Evolutionary conservation across 2,888 invertebrate species (phyloP), one percentile per base, ranked within the genome.

Genomic region (Copidosoma aretas): DNA sequence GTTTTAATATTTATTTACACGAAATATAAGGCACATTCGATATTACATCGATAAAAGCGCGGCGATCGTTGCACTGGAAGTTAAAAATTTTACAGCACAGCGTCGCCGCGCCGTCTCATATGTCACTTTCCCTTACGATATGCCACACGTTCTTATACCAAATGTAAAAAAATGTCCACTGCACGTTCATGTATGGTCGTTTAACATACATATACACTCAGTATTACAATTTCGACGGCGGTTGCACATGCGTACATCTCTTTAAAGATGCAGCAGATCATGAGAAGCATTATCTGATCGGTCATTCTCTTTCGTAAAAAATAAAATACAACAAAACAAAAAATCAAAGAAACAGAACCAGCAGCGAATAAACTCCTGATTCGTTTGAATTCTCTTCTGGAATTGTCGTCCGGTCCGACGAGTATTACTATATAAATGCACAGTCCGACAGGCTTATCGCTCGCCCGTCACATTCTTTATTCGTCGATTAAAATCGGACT

Each of bases 11-110:
- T 72, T 74, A 74, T 78, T 76, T 80, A 78, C 78, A 79, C 74
- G 77, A 78, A 82, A 81, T 67, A 81, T 82, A 82, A 82, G 82
- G 82, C 82, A 82, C 82, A 77, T 81, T 80, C 78, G 82, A 82
- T 82, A 81, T 82, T 80, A 80, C 77, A 80, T 79, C 79, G 81
- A 79, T 80, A 75, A 77, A 76, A 75, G 76, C 74, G 74, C 78
- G 77, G 74, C 77, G 72, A 69, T 60, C 56, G 71, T 73, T 65
- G 73, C 68, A 70, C 72, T 39, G 53, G 10, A 15, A 39, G 17
- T 46, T 3, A 58, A 67, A 52, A 60, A 39, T 19, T 43, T 15
- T 15, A 49, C 52, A 52, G 5, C 54, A 49, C 68, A 52, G 53
- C 57, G 58, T 60, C 72, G 68, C 64, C 60, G 67, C 77, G 77